Base-by-base conservation (phyloP, 2,888 invertebrate genomes). In the Ophraella communa region DNA sequence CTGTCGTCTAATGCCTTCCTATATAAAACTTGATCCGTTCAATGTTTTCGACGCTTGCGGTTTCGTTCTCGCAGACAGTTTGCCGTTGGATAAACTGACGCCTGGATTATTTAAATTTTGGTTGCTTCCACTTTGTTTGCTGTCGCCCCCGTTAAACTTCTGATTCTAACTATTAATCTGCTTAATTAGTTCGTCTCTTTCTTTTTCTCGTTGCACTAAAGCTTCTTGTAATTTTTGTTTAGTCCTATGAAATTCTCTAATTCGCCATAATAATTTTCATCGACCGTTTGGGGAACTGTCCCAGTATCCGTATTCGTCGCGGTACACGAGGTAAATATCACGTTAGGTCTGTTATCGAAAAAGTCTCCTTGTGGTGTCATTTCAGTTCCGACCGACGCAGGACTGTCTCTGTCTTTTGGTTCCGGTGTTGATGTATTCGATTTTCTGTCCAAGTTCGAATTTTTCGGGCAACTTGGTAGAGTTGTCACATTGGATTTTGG, bases 201-300 rank as follows among this genome's bases (percentile, higher is more conserved):
- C 85, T 63, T 81, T 81, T 70, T 86, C 86, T 68, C 85, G 83
- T 42, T 83, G 76, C 24, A 84, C 84, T 69, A 87, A 78, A 30
- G 86, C 84, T 70, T 87, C 87, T 75, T 87, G 87, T 62, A 87
- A 78, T 68, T 88, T 87, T 79, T 90, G 90, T 76, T 91, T 91
- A 75, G 91, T 90, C 71, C 89, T 88, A 80, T 93, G 93, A 78
- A 91, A 94, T 78, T 93, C 92, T 76, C 91, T 63, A 93, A 82
- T 77, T 93, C 93, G 52, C 91, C 87, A 76, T 83, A 85, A 74
- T 83, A 86, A 66, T 85, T 85, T 59, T 84, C 83, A 64, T 85
- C 85, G n/a, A 52, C 14, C 5, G 20, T 47, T n/a, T 55, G 27
- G 24, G 30, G 18, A 18, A 20, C 47, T 76, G 68, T 73, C 18